Conservation (phyloP, 2,113 vertebrate species). For the Sphyrna mokarran region DNA sequence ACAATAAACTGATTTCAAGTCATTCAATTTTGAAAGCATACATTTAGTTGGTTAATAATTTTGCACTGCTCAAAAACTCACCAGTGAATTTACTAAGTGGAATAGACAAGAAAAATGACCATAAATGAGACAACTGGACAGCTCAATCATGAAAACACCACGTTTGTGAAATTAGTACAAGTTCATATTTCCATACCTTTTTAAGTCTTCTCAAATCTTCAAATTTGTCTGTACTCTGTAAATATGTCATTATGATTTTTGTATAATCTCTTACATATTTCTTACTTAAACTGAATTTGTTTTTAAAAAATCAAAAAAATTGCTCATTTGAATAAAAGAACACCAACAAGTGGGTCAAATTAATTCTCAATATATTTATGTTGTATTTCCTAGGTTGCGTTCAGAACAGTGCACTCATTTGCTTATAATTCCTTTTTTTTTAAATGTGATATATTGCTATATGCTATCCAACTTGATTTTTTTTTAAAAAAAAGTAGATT, state of each 20-base stretch:
- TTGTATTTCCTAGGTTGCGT: neutral
- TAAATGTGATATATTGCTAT: neutral
- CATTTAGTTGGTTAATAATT: neutral
- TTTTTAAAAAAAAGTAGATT: neutral
- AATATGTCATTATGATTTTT: slow-evolving; percentile 41
- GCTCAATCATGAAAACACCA: neutral
- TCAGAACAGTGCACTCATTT: neutral
- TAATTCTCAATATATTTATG: neutral
- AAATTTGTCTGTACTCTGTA: slow-evolving; percentile 46
- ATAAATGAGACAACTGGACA: neutral
- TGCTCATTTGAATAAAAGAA: neutral
- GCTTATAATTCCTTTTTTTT: neutral
- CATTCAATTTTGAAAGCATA: neutral
- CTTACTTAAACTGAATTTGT: neutral
- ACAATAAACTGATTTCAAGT: neutral
- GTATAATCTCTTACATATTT: neutral
- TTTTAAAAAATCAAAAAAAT: neutral
- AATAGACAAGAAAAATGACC: neutral
- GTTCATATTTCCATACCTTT: slow-evolving; percentile 43
- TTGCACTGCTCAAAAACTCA: neutral
- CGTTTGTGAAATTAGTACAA: neutral
- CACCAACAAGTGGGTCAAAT: neutral
- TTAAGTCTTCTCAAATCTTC: slow-evolving; percentile 45
- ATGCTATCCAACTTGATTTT: too few species aligned
- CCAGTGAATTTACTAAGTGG: neutral